phyloP scores from a whole-genome alignment of 2,113 vertebrate species.

The Bolborhynchus lineola region DNA sequence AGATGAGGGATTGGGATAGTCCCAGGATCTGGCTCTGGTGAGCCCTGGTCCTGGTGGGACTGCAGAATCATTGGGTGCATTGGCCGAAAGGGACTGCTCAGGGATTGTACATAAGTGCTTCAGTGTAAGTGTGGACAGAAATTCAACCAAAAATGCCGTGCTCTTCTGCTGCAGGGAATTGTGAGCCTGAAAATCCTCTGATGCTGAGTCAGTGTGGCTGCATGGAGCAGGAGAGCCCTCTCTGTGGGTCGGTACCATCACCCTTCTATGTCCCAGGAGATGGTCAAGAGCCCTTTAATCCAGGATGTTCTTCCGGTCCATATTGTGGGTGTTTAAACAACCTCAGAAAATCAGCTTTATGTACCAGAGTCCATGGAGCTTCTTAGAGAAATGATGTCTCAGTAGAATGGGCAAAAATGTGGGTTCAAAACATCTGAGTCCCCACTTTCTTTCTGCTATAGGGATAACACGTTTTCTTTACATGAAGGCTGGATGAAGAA shows the following conservation, averaged over 20 bases:
- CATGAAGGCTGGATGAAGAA: background rate
- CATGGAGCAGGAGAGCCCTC: background rate
- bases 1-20: background rate
- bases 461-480: background rate
- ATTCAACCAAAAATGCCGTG: background rate
- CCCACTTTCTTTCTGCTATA: accelerated
- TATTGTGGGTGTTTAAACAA: background rate
- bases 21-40: background rate
- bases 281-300: background rate
- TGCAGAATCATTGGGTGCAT: background rate
- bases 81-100: background rate
- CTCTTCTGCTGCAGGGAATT: background rate
- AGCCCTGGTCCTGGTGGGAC: background rate
- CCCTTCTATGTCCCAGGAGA: background rate
- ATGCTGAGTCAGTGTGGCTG: background rate
- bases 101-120: background rate
- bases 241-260: accelerated
- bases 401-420: background rate
- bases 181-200: background rate
- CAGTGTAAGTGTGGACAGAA: background rate
- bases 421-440: background rate
- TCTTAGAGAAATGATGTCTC: background rate
- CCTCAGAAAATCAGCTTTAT: background rate
- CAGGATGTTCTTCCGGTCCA: background rate
- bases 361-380: background rate